Evolutionary conservation across 2,888 invertebrate species (phyloP).

Genomic region (Pinctada fucata): DNA sequence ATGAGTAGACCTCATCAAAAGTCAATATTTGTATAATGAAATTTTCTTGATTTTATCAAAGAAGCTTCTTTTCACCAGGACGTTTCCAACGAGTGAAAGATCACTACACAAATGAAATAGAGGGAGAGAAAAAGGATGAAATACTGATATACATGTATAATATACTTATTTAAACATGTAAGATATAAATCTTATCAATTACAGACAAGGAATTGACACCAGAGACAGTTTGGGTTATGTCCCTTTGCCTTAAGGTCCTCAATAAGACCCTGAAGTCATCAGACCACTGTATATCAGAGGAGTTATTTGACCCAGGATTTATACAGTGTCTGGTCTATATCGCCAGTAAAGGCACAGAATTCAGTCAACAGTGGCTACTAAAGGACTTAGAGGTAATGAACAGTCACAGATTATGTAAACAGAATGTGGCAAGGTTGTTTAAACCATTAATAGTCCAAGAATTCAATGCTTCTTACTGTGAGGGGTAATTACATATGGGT

Average conservation of each 20-base stretch:
- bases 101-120: no score
- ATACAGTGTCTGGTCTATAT: constrained; percentile 72
- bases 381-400: constrained; percentile 72
- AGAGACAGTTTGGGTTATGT: constrained; percentile 72
- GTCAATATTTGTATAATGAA: no score
- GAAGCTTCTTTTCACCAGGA: no score
- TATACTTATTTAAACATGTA: no score
- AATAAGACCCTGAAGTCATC: constrained; percentile 60
- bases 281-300: constrained; percentile 49
- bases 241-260: constrained; percentile 71
- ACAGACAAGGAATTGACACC: constrained; percentile 61
- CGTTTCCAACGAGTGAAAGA: no score
- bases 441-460: background rate
- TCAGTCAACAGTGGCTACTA: constrained; percentile 74
- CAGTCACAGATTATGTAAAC: background rate
- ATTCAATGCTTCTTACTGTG: background rate
- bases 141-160: no score
- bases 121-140: no score
- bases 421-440: background rate
- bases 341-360: constrained; percentile 72
- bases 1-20: no score
- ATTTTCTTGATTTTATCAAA: no score
- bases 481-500: background rate
- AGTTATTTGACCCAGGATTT: constrained; percentile 66
- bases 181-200: background rate